These are phyloP conservation scores for Tapirus terrestris DNA, from an alignment of 2,113 vertebrate species.

Conservation along the genomic window DNA sequence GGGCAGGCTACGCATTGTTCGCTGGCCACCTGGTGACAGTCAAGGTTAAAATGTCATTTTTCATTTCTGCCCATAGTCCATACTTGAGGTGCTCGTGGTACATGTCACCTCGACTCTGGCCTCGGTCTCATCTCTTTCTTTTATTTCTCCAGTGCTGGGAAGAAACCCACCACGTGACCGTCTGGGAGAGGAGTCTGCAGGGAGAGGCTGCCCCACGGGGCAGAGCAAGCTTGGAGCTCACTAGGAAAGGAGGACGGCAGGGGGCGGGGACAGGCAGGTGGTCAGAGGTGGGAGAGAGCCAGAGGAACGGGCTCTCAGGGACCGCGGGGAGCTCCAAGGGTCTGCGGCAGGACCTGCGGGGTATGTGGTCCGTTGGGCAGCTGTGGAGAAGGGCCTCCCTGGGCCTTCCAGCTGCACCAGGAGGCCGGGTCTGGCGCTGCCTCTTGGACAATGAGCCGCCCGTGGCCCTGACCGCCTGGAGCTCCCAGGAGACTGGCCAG, in stretches of 20 bases:
- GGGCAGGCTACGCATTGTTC: no score
- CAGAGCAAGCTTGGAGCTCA: background rate
- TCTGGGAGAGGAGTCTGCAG: background rate
- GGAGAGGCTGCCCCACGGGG: rapidly evolving
- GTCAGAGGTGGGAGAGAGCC: background rate
- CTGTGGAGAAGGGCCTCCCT: background rate
- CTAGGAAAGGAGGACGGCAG: background rate
- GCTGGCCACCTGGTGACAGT: no score
- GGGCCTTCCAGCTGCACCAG: background rate
- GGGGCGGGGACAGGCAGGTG: no score
- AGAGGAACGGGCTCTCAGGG: background rate
- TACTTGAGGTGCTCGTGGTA: no score
- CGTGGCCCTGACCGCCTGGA: background rate
- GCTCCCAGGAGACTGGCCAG: background rate
- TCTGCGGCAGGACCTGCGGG: background rate
- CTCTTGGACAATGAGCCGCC: background rate
- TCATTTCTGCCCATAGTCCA: no score
- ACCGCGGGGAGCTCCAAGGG: background rate
- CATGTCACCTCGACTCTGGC: no score
- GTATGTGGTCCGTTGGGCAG: background rate
- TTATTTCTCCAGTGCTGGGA: background rate
- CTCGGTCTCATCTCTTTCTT: no score
- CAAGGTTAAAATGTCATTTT: no score
- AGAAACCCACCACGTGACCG: background rate
- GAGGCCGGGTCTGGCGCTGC: rapidly evolving